These are phyloP conservation scores for Strigamia crassipes DNA, from an alignment of 2,888 invertebrate genomes.

Conservation along the genomic window DNA sequence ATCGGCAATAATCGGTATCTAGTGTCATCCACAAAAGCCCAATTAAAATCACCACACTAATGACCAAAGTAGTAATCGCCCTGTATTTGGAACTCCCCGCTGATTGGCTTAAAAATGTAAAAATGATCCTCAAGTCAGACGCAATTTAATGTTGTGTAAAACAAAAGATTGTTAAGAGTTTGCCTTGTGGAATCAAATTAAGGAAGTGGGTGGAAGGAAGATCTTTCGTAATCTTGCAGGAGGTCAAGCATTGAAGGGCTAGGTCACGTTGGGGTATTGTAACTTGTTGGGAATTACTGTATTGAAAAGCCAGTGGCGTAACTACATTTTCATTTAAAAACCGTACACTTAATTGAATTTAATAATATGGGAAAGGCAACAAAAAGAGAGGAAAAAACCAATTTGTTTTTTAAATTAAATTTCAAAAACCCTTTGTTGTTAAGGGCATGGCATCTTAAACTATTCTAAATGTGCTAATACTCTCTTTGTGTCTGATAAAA, in stretches of 20 bases:
- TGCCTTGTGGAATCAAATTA: neutral
- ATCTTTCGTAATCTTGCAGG: conserved; percentile 29
- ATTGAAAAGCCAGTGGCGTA: conserved; percentile 23
- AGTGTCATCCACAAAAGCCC: too few species aligned
- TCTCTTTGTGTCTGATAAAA: too few species aligned
- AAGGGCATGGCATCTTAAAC: too few species aligned
- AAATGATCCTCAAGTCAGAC: neutral
- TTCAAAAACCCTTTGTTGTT: too few species aligned
- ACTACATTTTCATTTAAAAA: neutral
- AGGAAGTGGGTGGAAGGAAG: conserved; percentile 20
- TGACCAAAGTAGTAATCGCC: too few species aligned
- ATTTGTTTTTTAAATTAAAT: too few species aligned
- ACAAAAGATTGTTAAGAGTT: neutral
- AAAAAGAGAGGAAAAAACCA: too few species aligned
- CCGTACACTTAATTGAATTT: neutral
- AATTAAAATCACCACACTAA: too few species aligned
- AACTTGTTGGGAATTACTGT: neutral
- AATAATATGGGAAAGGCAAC: neutral
- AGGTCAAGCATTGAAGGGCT: conserved; percentile 37
- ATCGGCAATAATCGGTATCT: too few species aligned
- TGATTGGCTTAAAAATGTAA: neutral
- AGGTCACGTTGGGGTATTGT: conserved; percentile 19
- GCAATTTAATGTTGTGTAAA: neutral
- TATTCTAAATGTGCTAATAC: too few species aligned
- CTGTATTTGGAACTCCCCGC: too few species aligned